Conservation (phyloP, 2,888 invertebrate species). For the Abscondita cerata region DNA sequence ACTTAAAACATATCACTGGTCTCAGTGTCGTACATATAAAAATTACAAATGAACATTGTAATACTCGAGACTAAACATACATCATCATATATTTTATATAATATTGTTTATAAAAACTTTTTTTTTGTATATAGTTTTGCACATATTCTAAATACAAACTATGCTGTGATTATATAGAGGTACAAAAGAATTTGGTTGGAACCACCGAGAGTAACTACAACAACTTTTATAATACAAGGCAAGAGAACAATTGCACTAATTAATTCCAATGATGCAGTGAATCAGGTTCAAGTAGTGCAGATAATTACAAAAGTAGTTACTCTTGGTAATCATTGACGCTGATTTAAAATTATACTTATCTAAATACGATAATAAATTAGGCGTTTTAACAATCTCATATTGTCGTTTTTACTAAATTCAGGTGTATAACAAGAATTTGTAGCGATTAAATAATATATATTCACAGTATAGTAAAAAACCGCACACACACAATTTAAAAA, state of each 20-base stretch:
- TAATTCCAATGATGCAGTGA: too few relatives aligned
- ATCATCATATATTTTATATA: slow-evolving; percentile 23
- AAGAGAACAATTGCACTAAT: neutral
- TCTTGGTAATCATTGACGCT: neutral
- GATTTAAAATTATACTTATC: slow-evolving; percentile 9
- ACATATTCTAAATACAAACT: slow-evolving; percentile 35
- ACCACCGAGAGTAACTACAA: slow-evolving; percentile 14
- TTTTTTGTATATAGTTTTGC: slow-evolving; percentile 30
- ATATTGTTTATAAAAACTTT: slow-evolving; percentile 38
- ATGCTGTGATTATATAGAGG: slow-evolving; percentile 36
- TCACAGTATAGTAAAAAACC: slow-evolving; percentile 46
- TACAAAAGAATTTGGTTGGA: slow-evolving; percentile 9
- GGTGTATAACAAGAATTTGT: neutral
- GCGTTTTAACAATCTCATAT: slow-evolving; percentile 7
- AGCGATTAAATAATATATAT: slow-evolving; percentile 30
- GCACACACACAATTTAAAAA: slow-evolving; percentile 55
- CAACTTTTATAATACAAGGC: neutral
- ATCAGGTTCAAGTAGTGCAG: neutral
- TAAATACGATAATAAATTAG: slow-evolving; percentile 7
- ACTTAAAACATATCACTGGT: slow-evolving; percentile 59
- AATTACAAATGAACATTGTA: slow-evolving; percentile 33
- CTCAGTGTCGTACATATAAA: slow-evolving; percentile 39
- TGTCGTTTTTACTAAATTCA: slow-evolving; percentile 9
- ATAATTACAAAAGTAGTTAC: slow-evolving; percentile 4
- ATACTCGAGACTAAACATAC: slow-evolving; percentile 37